Evolutionary conservation across 1,140 invertebrate species (phyloP), one percentile per base, ranked within the genome.

Genomic region (Galleria mellonella): DNA sequence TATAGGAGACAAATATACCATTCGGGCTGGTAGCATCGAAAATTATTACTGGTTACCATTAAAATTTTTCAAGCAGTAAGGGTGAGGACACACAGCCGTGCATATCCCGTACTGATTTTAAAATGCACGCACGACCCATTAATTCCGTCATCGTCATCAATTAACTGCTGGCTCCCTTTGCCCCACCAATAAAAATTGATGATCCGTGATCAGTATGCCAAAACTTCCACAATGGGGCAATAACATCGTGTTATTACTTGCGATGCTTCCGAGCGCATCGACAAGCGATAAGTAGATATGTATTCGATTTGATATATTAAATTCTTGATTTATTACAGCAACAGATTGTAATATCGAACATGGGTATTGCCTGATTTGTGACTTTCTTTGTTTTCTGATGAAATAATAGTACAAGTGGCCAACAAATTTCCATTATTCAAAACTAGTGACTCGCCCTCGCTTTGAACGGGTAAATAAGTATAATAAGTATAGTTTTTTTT

Each of bases 161-260:
- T 82, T 82, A 79, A 79, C 68, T 42, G 53, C 55, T 33, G 38
- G 33, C 17, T 54, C 59, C 58, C 53, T 59, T 48, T 48, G 59
- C 78, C 71, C 51, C 51, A 51, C 62, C 51, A 72, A 79, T 70
- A 67, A 71, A 71, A 77, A 40, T 83, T 75, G 68, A 79, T 83
- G 75, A 72, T 55, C 68, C 78, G 58, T 79, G 70, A 68, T 78
- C 63, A 59, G 55, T 72, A 61, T 62, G 69, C 68, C 63, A 60
- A 62, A 64, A 65, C 49, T 62, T 64, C 62, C 62, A 62, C 62
- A 68, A 68, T 65, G 48, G 46, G 33, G 33, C 51, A 55, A 61
- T 62, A 56, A 66, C 57, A 59, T 44, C 41, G 41, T 49, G 44
- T 65, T 63, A 72, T 66, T 71, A 39, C 50, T 28, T 33, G 32